These are phyloP conservation scores for Tanypteryx hageni DNA, from an alignment of 2,888 invertebrate species.

Conservation along the genomic window DNA sequence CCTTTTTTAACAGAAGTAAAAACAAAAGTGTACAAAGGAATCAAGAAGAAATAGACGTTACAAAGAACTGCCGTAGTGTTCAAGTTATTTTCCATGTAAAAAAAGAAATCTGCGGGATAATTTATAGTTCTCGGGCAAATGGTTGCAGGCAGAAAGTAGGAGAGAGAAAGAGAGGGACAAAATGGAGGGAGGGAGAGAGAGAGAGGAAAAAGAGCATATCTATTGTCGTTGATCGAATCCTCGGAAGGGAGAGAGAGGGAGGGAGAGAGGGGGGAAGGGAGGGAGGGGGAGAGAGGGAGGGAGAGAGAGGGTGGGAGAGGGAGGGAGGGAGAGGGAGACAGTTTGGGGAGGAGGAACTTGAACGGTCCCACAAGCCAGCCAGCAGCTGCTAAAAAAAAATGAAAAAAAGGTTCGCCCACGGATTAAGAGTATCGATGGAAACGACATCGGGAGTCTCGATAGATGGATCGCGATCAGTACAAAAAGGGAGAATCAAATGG, in stretches of 20 bases:
- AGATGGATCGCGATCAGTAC: background rate
- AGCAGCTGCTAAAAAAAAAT: background rate
- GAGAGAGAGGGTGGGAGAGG: background rate
- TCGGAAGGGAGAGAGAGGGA: too few species aligned
- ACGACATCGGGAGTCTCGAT: background rate
- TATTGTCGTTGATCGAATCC: too few species aligned
- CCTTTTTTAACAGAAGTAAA: too few species aligned
- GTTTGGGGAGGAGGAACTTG: too few species aligned
- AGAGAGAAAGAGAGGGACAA: background rate
- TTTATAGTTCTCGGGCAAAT: background rate
- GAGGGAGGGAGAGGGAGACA: background rate
- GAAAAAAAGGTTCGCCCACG: background rate
- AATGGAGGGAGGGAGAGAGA: background rate
- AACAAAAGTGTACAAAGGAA: too few species aligned
- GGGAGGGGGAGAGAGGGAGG: background rate
- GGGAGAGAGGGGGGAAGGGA: background rate
- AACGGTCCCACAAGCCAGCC: too few species aligned
- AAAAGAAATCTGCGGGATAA: background rate
- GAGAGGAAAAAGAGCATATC: too few species aligned
- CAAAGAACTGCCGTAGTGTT: background rate
- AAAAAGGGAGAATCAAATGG: background rate
- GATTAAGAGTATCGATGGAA: background rate
- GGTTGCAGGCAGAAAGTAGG: background rate
- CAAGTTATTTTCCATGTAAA: background rate
- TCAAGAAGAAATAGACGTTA: background rate